Conservation (phyloP, 2,113 vertebrate genomes). For the Rhinopithecus roxellana region DNA sequence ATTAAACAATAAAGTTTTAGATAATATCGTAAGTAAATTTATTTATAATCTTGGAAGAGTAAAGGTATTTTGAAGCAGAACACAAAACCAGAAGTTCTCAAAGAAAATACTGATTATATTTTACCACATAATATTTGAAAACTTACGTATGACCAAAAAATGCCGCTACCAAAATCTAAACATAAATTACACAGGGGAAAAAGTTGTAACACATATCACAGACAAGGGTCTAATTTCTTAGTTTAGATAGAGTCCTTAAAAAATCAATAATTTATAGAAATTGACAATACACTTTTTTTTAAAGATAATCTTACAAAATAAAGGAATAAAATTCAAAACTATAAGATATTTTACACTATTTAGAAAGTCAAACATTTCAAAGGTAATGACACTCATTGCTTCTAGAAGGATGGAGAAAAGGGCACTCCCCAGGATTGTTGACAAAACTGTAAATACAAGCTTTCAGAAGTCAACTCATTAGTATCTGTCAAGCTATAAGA, state of each 20-base stretch:
- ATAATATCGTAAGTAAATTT: not conserved
- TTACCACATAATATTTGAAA: constrained; percentile 21
- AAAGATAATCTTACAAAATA: constrained; percentile 6
- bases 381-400: not conserved
- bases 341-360: not conserved
- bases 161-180: not conserved
- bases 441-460: constrained; percentile 12
- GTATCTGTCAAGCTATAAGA: not conserved
- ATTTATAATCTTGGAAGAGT: not conserved
- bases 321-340: not conserved
- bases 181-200: not conserved
- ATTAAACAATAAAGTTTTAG: constrained; percentile 42
- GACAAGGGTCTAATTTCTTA: not conserved
- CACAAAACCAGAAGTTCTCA: constrained; percentile 2
- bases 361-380: constrained; percentile 3
- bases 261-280: constrained; percentile 16
- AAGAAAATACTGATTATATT: not conserved
- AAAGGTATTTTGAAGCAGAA: not conserved
- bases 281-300: not conserved
- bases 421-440: not conserved
- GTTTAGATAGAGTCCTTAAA: not conserved
- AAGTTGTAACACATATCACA: not conserved
- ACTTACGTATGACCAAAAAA: not conserved
- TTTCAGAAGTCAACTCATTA: not conserved
- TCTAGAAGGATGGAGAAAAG: not conserved